phyloP scores from a whole-genome alignment of 2,113 vertebrate species.

The Opisthocomus hoazin region DNA sequence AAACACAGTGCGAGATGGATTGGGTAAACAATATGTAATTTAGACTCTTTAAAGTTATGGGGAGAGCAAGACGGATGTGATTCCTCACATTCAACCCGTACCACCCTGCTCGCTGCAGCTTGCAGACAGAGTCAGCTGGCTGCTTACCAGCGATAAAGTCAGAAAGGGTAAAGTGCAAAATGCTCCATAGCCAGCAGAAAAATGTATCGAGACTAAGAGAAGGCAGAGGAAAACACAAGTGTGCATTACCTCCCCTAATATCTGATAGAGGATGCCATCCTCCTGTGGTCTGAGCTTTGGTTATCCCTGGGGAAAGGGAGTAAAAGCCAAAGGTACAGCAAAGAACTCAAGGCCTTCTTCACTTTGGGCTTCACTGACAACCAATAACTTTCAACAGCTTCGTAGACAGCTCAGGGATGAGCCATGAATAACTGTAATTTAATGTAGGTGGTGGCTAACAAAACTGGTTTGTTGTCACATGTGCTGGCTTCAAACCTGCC shows the following conservation, averaged over 20 bases:
- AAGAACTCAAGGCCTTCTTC: neutral
- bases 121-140: neutral
- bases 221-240: neutral
- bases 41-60: neutral
- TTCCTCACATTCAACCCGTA: rapidly evolving
- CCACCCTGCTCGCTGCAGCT: neutral
- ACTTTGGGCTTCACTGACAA: neutral
- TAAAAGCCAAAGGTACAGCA: neutral
- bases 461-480: neutral
- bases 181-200: rapidly evolving
- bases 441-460: neutral
- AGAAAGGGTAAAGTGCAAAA: neutral
- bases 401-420: neutral
- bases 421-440: neutral
- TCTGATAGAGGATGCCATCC: neutral
- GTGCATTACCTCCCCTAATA: neutral
- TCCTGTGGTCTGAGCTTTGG: neutral
- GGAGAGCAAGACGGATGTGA: neutral
- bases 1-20: neutral
- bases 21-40: neutral
- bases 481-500: neutral
- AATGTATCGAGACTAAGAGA: neutral
- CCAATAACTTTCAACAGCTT: neutral
- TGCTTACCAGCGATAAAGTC: rapidly evolving
- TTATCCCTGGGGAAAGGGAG: neutral